Evolutionary conservation across 2,888 invertebrate species (phyloP), one percentile per base, ranked within the genome.

Genomic region (Bruchidius siliquastri): DNA sequence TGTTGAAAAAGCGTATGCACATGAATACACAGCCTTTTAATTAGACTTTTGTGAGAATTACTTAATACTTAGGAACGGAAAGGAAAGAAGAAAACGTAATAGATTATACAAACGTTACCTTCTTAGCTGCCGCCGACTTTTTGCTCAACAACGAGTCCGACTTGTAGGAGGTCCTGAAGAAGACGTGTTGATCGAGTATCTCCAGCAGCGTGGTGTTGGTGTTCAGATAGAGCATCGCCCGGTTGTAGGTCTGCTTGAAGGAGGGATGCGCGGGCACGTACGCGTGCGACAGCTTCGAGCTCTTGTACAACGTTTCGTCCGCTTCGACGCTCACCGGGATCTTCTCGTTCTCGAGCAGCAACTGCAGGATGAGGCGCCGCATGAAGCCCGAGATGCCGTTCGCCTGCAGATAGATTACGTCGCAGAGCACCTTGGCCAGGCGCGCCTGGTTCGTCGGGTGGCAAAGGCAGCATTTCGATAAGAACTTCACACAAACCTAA

Each of bases 291-390:
- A 83, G 76, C 22, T 83, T 83, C 0, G 84, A 81, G 71, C 82
- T 84, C 77, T 86, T 86, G 72, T 86, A 86, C 21, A 87, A 79
- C 0, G 86, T 85, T 76, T 87, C 86, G 74, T 86, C 86, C 0
- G 87, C 86, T 77, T 85, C 85, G 74, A 96, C 90, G 79, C 93
- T 93, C 49, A 49, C 93, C 22, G 92, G 89, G 76, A 94, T 91
- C 81, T 94, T 94, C 87, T 96, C 96, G 82, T 93, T 94, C 82
- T 96, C 96, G 77, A 97, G 87, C 77, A 97, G 88, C 73, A 97
- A 89, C 82, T 97, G 96, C 18, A 75, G 21, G 78, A 97, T 92
- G 74, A 97, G 88, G 72, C 96, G 91, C 30, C 97, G 91, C 68
- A 96, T 94, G 87, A 97, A 97, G 8, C 96, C 96, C 0, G 95